Evolutionary conservation across 2,888 invertebrate genomes (phyloP), one percentile per base, ranked within the genome.

Genomic region (Aphrophora alni): DNA sequence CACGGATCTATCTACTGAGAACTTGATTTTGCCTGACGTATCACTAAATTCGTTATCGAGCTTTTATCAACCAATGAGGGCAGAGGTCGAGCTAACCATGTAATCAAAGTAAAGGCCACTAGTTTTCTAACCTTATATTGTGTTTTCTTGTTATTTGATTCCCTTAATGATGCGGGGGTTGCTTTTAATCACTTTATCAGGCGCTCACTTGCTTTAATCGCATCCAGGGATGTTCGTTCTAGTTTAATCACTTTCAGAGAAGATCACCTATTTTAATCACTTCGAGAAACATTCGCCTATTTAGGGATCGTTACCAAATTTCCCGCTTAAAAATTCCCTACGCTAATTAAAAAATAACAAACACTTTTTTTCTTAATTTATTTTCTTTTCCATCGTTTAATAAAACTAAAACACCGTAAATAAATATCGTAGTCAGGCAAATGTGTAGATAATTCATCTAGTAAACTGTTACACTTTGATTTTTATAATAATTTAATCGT

Each of bases 41-140:
- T n/a, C 59, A 59, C 21, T 59, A n/a, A n/a, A n/a, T 2, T 59
- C 59, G 59, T 59, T 59, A 59, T 59, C 59, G 5, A 2, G 59
- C 2, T 44, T 21, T 59, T 59, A 59, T 59, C 59, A 10, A 21
- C 59, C 59, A 59, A 59, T 59, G 59, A 59, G 59, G 59, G 59
- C 59, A 59, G 59, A 59, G 59, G 59, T 59, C 59, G 59, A 21
- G 21, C 21, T 21, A 3, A 21, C 59, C n/a, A 21, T 21, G 59
- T 59, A 59, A 59, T 59, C 59, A 59, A 59, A n/a, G 59, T n/a
- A 59, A 59, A 59, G 59, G 59, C 21, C 59, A 59, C 59, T 21
- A 59, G 12, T 59, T 59, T n/a, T 21, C 59, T 59, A 59, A 59
- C 59, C 59, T 59, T 59, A 59, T 59, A 44, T 44, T 17, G 44